Evolutionary conservation across 2,888 invertebrate genomes (phyloP).

Genomic region (Malachius bipustulatus): DNA sequence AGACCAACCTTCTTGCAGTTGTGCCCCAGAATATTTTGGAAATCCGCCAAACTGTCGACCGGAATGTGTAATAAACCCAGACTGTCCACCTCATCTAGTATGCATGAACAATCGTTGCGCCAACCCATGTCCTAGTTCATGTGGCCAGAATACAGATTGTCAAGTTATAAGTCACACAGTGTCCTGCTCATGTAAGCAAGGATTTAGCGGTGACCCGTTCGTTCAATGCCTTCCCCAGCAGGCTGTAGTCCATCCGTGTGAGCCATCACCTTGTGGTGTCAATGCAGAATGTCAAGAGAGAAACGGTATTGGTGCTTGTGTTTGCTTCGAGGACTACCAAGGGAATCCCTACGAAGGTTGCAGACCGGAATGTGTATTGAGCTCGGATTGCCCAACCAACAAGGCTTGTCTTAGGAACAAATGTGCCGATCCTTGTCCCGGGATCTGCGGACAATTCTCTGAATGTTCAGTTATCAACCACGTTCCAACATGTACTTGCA

Average conservation of each 20-base stretch:
- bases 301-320: conserved; percentile 69
- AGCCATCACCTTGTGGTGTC: conserved; percentile 77
- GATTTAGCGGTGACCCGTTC: conserved; percentile 73
- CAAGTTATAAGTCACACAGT: conserved; percentile 68
- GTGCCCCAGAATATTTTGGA: conserved; percentile 64
- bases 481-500: conserved; percentile 73
- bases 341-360: conserved; percentile 82
- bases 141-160: conserved; percentile 70
- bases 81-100: conserved; percentile 64
- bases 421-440: conserved; percentile 77
- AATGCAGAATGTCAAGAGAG: conserved; percentile 69
- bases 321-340: conserved; percentile 67
- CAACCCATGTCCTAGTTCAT: conserved; percentile 73
- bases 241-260: conserved; percentile 58
- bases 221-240: conserved; percentile 57
- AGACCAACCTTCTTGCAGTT: conserved; percentile 60
- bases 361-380: conserved; percentile 76
- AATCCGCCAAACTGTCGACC: conserved; percentile 72
- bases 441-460: conserved; percentile 71
- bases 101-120: conserved; percentile 71
- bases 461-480: conserved; percentile 78
- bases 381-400: conserved; percentile 72
- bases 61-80: conserved; percentile 71
- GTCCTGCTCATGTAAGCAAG: conserved; percentile 63
- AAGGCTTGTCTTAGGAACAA: conserved; percentile 74